Base-by-base conservation (phyloP, 2,888 invertebrate genomes). In the Ectemnius lituratus region DNA sequence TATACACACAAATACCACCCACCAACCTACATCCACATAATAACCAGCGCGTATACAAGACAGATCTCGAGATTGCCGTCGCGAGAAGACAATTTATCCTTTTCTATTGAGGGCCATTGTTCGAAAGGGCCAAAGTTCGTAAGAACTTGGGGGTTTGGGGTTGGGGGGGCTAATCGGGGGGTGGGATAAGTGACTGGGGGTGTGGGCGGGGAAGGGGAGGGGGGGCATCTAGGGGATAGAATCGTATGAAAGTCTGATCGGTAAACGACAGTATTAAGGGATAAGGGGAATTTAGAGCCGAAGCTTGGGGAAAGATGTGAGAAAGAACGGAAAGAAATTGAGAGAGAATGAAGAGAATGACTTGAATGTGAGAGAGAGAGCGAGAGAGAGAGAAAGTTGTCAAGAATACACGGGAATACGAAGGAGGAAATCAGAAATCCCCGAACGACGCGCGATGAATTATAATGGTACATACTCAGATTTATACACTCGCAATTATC, bases 191-290 rank as follows among this genome's bases (percentile, higher is more conserved):
- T 1, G 20, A 23, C 2, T 3, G 23, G 23, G 23, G n/a, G n/a
- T n/a, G n/a, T n/a, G n/a, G n/a, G 23, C 23, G 6, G 11, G 61
- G 8, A 63, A 71, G 64, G 75, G 67, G 70, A 65, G 56, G 64
- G 18, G 65, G 59, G 66, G 79, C 63, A 72, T 82, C 79, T 71
- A 78, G 72, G 69, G 63, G 59, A 23, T 37, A 37, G 59, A 75
- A 78, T 81, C 73, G 75, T 73, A 68, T 67, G 82, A 76, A 80
- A 80, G 68, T 79, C 80, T 70, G 75, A 73, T 72, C 82, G 37
- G 37, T 11, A 37, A 75, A 73, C 70, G 75, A 69, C 67, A 64
- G 80, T 81, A 75, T 75, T 77, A 78, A 75, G 37, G 37, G 62
- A 28, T 69, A 78, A 73, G 65, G 69, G 64, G 52, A 67, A 37